These are phyloP conservation scores for Gymnarchus niloticus DNA, from an alignment of 2,113 vertebrate species.

Conservation along the genomic window DNA sequence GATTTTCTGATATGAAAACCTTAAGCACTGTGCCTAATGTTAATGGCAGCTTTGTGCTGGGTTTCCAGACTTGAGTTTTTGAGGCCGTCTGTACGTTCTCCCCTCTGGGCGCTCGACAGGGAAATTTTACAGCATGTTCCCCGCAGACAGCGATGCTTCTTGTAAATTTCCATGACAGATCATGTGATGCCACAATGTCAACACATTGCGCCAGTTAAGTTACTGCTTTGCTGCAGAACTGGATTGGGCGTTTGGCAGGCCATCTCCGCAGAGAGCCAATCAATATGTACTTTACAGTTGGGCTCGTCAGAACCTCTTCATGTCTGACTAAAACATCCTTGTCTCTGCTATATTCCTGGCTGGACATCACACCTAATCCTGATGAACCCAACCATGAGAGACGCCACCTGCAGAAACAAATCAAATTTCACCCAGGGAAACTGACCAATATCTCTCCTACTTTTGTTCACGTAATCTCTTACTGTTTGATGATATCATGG, in stretches of 20 bases:
- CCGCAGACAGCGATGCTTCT: neutral
- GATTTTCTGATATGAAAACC: neutral
- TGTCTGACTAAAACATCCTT: neutral
- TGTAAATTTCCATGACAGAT: neutral
- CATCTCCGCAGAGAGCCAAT: too few species aligned
- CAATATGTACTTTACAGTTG: neutral
- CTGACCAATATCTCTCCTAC: neutral
- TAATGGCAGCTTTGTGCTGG: neutral
- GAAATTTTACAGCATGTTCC: neutral
- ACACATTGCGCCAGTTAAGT: neutral
- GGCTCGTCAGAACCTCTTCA: neutral
- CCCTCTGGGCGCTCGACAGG: neutral
- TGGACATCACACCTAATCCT: neutral
- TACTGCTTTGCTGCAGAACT: neutral
- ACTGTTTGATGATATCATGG: neutral
- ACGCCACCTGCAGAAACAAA: neutral
- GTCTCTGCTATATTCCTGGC: neutral
- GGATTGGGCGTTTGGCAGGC: neutral
- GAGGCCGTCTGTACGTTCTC: neutral
- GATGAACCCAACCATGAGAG: neutral
- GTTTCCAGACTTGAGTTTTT: neutral
- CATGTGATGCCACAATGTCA: neutral
- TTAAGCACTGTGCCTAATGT: neutral
- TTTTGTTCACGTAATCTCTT: neutral
- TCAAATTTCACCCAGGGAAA: neutral